phyloP scores from a whole-genome alignment of 1,140 invertebrate genomes.

The Drosophila sp. region DNA sequence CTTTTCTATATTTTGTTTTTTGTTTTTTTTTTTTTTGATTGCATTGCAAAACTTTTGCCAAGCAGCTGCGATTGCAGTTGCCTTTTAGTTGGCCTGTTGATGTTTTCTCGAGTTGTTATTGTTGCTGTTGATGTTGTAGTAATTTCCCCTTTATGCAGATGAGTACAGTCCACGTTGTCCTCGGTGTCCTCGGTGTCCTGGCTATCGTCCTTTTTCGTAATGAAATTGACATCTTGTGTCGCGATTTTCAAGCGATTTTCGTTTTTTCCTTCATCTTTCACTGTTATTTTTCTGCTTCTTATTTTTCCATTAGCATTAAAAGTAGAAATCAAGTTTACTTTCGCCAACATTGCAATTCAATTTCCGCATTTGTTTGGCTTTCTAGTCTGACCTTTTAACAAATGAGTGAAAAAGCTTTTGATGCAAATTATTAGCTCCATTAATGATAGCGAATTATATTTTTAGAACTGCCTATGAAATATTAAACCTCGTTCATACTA shows the following conservation, averaged over 20 bases:
- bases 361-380: constrained; percentile 63
- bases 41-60: constrained; percentile 60
- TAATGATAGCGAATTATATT: neutral
- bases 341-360: constrained; percentile 57
- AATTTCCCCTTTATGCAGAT: constrained; percentile 83
- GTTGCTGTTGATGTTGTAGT: constrained; percentile 39
- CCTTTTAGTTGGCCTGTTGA: constrained; percentile 30
- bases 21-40: constrained; percentile 34
- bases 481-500: too few relatives aligned
- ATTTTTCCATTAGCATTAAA: constrained; percentile 50
- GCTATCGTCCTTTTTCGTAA: constrained; percentile 52
- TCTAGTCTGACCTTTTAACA: constrained; percentile 21
- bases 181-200: constrained; percentile 33
- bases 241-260: constrained; percentile 72
- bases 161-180: constrained; percentile 43
- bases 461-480: too few relatives aligned
- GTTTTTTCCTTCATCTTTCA: constrained; percentile 22
- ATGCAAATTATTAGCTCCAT: constrained; percentile 3
- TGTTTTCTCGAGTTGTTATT: constrained; percentile 13
- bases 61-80: constrained; percentile 65
- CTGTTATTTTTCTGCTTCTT: constrained; percentile 27
- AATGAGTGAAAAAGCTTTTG: constrained; percentile 12
- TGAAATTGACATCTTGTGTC: constrained; percentile 78
- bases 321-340: constrained; percentile 13
- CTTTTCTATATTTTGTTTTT: too few relatives aligned